phyloP scores from a whole-genome alignment of 2,797 vertebrate species.

The Leontopithecus rosalia region DNA sequence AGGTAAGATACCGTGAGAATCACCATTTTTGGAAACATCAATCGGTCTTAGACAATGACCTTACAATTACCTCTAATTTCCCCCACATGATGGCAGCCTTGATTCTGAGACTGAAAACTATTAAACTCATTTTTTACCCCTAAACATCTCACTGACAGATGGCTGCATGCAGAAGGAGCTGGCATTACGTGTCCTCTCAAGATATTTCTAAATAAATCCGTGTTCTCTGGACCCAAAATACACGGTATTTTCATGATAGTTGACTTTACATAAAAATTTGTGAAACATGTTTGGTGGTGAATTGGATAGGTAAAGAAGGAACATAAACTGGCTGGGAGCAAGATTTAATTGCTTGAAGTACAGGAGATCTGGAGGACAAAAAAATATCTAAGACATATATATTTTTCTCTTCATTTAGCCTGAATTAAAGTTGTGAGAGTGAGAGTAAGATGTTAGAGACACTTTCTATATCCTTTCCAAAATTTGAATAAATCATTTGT shows the following conservation, averaged over 20 bases:
- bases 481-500: not conserved
- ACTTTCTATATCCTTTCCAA: not conserved
- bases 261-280: not conserved
- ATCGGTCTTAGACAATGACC: not conserved
- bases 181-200: not conserved
- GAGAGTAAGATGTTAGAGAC: not conserved
- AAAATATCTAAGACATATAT: not conserved
- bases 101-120: slow-evolving; percentile 48
- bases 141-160: slow-evolving; percentile 6
- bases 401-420: not conserved
- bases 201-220: not conserved
- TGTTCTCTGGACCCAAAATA: not conserved
- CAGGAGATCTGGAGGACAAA: not conserved
- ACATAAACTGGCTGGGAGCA: not conserved
- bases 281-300: not conserved
- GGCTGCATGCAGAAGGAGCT: not conserved
- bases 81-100: slow-evolving; percentile 69
- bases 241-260: not conserved
- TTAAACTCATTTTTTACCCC: not conserved
- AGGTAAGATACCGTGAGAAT: not conserved
- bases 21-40: not conserved
- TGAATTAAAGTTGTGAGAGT: not conserved
- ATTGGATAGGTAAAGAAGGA: not conserved
- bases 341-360: not conserved
- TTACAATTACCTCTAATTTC: slow-evolving; percentile 41